Evolutionary conservation across 2,888 invertebrate species (phyloP), one percentile per base, ranked within the genome.

Genomic region (Rhorus exstirpatorius): DNA sequence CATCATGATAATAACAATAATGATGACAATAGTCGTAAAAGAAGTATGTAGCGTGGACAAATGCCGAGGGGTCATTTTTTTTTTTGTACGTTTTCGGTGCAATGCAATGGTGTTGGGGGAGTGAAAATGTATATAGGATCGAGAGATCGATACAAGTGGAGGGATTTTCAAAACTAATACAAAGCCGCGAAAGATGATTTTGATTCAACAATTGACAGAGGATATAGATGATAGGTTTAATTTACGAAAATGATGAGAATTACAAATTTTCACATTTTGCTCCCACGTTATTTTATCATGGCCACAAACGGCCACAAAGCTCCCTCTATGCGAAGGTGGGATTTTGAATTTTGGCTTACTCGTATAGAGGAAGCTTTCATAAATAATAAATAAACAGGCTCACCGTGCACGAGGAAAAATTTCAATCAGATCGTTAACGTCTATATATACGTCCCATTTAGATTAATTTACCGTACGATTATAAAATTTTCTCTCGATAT

Each of bases 381-480:
- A n/a, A n/a, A n/a, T n/a, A n/a, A n/a, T n/a, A n/a, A 19, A 38
- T 35, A 19, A 60, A 60, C 38, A 35, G 31, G 17, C 35, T 60
- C 60, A 35, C 17, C 19, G 12, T 38, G 24, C 35, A 65, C 17
- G 49, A 38, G n/a, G 21, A 49, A 68, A 35, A 51, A 38, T 21
- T 19, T n/a, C 17, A 21, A 49, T 44, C 31, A 17, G 67, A 68
- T 21, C 53, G 38, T 35, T 21, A 71, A 46, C 58, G 46, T 49
- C 49, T 26, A 19, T 12, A 10, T 12, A 35, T 21, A 31, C 38
- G 41, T 46, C 58, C 63, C 63, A 65, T 71, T 55, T 7, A 46
- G 46, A 65, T 63, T 63, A 17, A 51, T 71, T 72, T 65, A 41
- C 26, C 19, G 46, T 79, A 72, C 14, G 41, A 72, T 72, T 49